These are phyloP conservation scores for Austrolebias charrua DNA, from an alignment of 2,797 vertebrate species.

Conservation along the genomic window DNA sequence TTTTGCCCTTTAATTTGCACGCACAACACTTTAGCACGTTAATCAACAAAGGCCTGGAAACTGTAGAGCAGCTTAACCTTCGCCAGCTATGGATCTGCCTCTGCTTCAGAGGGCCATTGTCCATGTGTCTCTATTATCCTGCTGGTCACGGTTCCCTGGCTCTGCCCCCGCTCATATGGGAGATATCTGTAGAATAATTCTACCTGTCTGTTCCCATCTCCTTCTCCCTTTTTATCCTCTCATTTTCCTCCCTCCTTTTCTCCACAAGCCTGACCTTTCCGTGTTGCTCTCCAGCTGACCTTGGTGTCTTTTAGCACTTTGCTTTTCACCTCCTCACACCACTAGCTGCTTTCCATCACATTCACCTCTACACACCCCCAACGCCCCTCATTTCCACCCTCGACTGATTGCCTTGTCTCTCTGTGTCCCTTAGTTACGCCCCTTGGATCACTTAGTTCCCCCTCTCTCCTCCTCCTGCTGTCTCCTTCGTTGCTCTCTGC, in stretches of 20 bases:
- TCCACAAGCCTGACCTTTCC: conserved; percentile 62
- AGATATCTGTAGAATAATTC: conserved; percentile 71
- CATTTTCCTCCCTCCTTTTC: not conserved
- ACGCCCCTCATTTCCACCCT: conserved; percentile 40
- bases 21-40: conserved; percentile 34
- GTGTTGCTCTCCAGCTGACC: conserved; percentile 69
- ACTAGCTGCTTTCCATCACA: conserved; percentile 16
- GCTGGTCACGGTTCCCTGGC: conserved; percentile 63
- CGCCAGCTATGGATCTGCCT: conserved; percentile 40
- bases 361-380: conserved; percentile 15
- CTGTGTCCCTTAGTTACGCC: conserved; percentile 54
- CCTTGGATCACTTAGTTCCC: conserved; percentile 55
- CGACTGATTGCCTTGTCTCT: conserved; percentile 34
- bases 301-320: conserved; percentile 61
- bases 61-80: conserved; percentile 57
- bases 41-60: conserved; percentile 37
- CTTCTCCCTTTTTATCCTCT: conserved; percentile 28
- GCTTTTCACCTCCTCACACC: conserved; percentile 50
- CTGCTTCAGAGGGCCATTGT: conserved; percentile 58
- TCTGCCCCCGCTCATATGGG: conserved; percentile 57
- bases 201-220: conserved; percentile 71
- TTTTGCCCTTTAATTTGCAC: conserved; percentile 41
- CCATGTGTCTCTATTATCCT: conserved; percentile 72
- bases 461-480: conserved; percentile 48
- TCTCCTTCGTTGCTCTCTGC: conserved; percentile 67